Evolutionary conservation across 1,140 invertebrate genomes (phyloP).

Genomic region (Doryteuthis pealeii): DNA sequence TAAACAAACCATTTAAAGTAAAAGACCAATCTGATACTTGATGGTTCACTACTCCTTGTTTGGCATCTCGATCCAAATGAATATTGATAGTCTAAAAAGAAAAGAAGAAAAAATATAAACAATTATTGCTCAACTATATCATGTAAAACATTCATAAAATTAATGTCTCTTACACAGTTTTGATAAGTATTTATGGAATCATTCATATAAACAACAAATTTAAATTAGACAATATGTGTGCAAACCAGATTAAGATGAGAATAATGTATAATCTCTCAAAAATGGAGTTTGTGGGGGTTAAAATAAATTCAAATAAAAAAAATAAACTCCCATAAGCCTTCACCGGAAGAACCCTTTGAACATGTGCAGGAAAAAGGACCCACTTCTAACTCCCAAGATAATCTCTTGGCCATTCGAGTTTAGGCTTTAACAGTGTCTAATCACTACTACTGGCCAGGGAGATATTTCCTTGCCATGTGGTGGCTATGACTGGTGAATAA

Average conservation of each 20-base stretch:
- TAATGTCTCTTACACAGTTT: not conserved
- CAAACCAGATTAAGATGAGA: not conserved
- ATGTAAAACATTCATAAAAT: conserved; percentile 6
- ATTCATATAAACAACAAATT: not conserved
- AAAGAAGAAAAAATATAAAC: not conserved
- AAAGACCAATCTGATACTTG: conserved; percentile 61
- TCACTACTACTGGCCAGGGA: no score
- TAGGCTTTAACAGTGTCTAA: no score
- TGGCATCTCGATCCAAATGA: conserved; percentile 50
- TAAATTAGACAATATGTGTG: not conserved
- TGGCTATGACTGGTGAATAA: no score
- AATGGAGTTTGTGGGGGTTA: no score
- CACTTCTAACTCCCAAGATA: no score
- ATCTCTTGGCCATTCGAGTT: no score
- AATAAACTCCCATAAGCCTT: no score
- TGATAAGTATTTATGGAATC: conserved; percentile 3
- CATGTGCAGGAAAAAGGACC: no score
- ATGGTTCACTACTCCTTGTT: conserved; percentile 59
- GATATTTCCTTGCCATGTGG: no score
- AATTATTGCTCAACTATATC: not conserved
- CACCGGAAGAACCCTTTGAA: no score
- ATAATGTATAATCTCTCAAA: not conserved
- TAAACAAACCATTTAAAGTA: conserved; percentile 56
- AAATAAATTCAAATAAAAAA: no score
- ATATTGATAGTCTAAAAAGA: conserved; percentile 53